Evolutionary conservation across 1,140 invertebrate genomes (phyloP), one percentile per base, ranked within the genome.

Genomic region (Megalonaias nervosa): DNA sequence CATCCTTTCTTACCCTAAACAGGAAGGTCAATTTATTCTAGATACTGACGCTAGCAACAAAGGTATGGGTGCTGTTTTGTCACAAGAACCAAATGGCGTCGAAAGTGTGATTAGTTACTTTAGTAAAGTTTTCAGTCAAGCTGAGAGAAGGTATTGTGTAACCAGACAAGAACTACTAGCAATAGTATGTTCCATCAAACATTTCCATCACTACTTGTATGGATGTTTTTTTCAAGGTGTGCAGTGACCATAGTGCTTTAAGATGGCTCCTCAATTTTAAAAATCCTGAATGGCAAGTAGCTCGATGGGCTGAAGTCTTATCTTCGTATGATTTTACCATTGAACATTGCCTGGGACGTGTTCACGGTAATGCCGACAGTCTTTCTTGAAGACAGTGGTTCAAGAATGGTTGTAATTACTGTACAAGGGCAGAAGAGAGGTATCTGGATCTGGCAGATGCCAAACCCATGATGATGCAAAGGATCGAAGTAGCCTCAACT

Each of bases 1-100:
- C 14, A 70, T 81, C 19, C 23, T 81, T 17, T 64, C 71, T 9
- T 77, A 77, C 23, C 71, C 75, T 9, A 56, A 77, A n/a, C 55
- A 57, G 31, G 21, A 71, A n/a, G 15, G 61, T 17, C 14, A n/a
- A 6, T 81, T 21, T 60, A n/a, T n/a, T n/a, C n/a, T 77, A 16
- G 75, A 81, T 19, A 74, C 71, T 55, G 79, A 81, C 61, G 79
- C 71, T 0, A 48, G 23, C 2, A 64, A 65, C 14, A 4, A 66
- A 66, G 71, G 38, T 13, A 26, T 74, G 1, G 48, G 13, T 23
- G 61, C 0, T 23, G 62, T 74, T 17, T 23, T 67, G 9, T 74
- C 61, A 16, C 61, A 74, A 67, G 62, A 62, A 21, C 71, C 64
- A 23, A 13, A 66, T 57, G 61, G 61, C 2, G 16, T 21, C 9